A percentile compares a stretch with the other conserved stretches of the same genome.
These are phyloP conservation scores for Plodia interpunctella DNA, from an alignment of 1,140 invertebrate species.

Conservation along the genomic window DNA sequence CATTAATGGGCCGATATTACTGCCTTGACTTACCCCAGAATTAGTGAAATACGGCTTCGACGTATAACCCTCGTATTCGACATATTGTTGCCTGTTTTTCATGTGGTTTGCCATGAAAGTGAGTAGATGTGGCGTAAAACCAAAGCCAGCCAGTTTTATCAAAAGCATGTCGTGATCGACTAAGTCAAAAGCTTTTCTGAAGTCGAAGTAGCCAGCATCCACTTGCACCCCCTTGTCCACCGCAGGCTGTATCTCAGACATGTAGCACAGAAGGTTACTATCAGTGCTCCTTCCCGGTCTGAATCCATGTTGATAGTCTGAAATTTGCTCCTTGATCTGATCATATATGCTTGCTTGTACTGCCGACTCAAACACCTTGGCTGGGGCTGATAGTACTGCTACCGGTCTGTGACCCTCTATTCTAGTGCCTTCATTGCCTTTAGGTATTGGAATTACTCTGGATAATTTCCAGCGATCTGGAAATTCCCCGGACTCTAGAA, in stretches of 20 bases:
- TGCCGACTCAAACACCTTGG: conserved; percentile 25
- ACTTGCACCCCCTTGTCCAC: conserved; percentile 18
- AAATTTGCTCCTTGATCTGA: conserved; percentile 17
- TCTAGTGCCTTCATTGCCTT: conserved; percentile 14
- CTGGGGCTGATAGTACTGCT: conserved; percentile 26
- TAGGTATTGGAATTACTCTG: conserved; percentile 23
- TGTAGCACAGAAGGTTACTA: conserved; percentile 12
- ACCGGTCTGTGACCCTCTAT: conserved; percentile 24
- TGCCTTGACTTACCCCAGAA: background rate
- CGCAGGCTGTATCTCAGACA: conserved; percentile 11
- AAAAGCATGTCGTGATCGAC: conserved; percentile 21
- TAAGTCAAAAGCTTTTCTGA: conserved; percentile 20
- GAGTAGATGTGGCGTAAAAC: background rate
- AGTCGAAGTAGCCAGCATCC: conserved; percentile 24
- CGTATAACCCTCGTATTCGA: too few species aligned
- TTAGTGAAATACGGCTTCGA: background rate
- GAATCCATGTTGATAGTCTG: conserved; percentile 18
- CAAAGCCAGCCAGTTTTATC: conserved; percentile 13
- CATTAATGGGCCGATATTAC: conserved; percentile 15
- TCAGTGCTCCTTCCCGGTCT: conserved; percentile 14
- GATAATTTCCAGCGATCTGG: conserved; percentile 24
- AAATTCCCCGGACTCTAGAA: background rate
- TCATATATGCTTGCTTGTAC: conserved; percentile 17
- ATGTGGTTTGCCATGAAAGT: too few species aligned
- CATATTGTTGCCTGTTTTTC: too few species aligned